These are phyloP conservation scores for Ferrisia virgata DNA, from an alignment of 2,888 invertebrate genomes.

Conservation along the genomic window DNA sequence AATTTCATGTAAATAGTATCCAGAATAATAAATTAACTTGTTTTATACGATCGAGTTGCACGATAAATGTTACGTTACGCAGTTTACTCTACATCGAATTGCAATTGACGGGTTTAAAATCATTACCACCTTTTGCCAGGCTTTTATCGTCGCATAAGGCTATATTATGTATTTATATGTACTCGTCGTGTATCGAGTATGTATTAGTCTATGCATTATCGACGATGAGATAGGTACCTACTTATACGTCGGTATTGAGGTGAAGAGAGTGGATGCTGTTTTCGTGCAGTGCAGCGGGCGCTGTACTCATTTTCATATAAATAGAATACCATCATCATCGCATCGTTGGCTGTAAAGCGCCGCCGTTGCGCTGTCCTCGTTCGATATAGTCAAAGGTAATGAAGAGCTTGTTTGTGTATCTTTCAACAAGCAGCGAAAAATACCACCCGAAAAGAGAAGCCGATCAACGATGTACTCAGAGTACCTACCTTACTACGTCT, in stretches of 20 bases:
- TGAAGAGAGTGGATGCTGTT: too few species aligned
- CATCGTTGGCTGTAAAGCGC: not conserved
- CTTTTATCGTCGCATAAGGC: not conserved
- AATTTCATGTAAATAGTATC: conserved; percentile 25
- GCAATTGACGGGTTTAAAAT: conserved; percentile 19
- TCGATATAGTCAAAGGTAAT: not conserved
- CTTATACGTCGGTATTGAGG: too few species aligned
- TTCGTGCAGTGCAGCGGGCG: not conserved
- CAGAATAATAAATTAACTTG: conserved; percentile 19
- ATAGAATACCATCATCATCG: not conserved
- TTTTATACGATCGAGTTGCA: not conserved
- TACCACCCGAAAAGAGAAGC: not conserved
- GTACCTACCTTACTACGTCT: too few species aligned
- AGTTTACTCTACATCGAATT: conserved; percentile 19
- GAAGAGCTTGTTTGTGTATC: conserved; percentile 5
- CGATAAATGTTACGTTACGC: conserved; percentile 1
- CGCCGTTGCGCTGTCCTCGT: not conserved
- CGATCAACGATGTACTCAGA: not conserved
- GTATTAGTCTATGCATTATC: too few species aligned
- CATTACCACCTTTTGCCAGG: not conserved
- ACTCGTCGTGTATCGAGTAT: too few species aligned
- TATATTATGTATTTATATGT: not conserved
- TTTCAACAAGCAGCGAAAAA: not conserved
- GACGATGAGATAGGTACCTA: too few species aligned
- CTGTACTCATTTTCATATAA: not conserved